These are phyloP conservation scores for Frankliniella intonsa DNA, from an alignment of 2,888 invertebrate species.

Conservation along the genomic window DNA sequence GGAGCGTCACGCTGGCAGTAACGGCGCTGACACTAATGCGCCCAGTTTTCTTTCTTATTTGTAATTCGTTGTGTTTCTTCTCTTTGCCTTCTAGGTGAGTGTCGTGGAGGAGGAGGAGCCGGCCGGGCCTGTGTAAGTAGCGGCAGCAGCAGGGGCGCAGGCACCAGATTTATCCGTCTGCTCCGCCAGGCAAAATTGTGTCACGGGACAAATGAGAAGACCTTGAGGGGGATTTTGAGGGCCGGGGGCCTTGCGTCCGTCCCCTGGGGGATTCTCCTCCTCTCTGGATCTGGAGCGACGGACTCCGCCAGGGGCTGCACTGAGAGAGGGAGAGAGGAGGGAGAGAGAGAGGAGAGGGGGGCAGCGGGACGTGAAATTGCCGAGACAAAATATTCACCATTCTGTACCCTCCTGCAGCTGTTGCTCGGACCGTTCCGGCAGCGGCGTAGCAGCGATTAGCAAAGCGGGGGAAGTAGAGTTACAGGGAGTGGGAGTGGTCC, in stretches of 20 bases:
- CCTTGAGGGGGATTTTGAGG: neutral
- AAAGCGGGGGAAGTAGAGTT: no score
- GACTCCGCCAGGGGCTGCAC: neutral
- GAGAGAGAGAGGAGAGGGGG: neutral
- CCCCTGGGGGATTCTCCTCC: no score
- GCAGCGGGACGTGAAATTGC: neutral
- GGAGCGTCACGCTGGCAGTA: no score
- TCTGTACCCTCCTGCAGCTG: no score
- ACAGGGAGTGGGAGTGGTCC: no score
- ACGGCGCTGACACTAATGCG: no score
- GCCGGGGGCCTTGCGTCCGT: neutral
- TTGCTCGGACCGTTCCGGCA: no score
- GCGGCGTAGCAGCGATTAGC: no score
- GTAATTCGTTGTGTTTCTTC: no score
- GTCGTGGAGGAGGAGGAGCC: neutral
- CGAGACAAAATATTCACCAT: neutral
- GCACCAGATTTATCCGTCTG: conserved; percentile 8
- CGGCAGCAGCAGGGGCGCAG: neutral
- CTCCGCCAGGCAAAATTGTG: neutral
- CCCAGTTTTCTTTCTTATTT: no score
- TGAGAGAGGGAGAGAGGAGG: neutral
- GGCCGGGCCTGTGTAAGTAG: neutral
- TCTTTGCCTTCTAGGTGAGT: neutral
- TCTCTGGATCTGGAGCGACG: neutral
- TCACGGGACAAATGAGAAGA: conserved; percentile 7